Evolutionary conservation across 2,113 vertebrate genomes (phyloP).

Genomic region (Sorex araneus): DNA sequence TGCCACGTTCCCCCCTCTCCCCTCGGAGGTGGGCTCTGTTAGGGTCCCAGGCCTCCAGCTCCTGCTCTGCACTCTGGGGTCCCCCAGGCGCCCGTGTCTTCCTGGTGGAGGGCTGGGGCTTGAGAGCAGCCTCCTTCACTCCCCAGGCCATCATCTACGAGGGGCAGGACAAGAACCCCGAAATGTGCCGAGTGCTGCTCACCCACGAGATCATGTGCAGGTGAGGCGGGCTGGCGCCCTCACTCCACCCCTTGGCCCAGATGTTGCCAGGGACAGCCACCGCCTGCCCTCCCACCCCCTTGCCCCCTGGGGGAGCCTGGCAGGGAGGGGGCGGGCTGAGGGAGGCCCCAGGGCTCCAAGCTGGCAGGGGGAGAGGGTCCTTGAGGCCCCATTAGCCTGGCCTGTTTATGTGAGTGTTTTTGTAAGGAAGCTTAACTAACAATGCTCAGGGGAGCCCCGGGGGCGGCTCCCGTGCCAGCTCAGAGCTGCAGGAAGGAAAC

Average conservation of each 20-base stretch:
- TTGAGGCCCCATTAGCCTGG: slow-evolving; percentile 91
- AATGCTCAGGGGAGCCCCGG: slow-evolving; percentile 91
- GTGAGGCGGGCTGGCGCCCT: slow-evolving; percentile 82
- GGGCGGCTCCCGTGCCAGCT: slow-evolving; percentile 50
- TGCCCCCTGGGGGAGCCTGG: slow-evolving; percentile 17
- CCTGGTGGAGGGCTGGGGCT: background rate
- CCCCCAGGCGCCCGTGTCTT: background rate
- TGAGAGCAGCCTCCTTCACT: slow-evolving; percentile 12
- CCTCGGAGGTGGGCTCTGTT: background rate
- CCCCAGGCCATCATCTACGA: slow-evolving; percentile 96
- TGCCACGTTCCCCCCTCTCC: too few species aligned
- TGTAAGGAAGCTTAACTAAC: slow-evolving; percentile 93
- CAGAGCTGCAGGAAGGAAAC: slow-evolving; percentile 24
- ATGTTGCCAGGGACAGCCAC: background rate
- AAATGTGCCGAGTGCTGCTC: slow-evolving; percentile 98
- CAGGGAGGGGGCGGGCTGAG: background rate
- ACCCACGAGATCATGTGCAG: slow-evolving; percentile 98
- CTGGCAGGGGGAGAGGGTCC: slow-evolving; percentile 77
- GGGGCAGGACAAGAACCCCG: slow-evolving; percentile 98
- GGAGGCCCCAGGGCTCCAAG: slow-evolving; percentile 45
- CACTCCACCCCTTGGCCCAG: background rate
- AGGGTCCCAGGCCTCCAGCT: background rate
- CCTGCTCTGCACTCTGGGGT: background rate
- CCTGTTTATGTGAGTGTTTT: slow-evolving; percentile 95
- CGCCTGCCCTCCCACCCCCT: background rate